These are phyloP conservation scores for Ditula angustiorana DNA, from an alignment of 2,888 invertebrate species.

Conservation along the genomic window DNA sequence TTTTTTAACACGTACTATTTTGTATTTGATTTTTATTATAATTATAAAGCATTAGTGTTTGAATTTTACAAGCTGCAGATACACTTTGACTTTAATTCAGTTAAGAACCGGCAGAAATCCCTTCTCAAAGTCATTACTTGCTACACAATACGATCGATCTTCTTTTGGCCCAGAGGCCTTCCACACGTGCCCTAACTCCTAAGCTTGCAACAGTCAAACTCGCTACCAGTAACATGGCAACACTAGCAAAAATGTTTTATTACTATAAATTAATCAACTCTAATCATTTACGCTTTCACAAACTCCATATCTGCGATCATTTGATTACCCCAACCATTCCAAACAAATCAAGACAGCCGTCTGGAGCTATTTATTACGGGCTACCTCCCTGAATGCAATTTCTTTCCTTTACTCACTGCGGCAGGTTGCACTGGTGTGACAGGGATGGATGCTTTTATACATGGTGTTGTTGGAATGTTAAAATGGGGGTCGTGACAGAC, in stretches of 20 bases:
- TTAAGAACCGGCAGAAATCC: too few species aligned
- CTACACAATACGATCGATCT: too few species aligned
- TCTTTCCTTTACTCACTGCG: neutral
- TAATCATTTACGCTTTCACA: conserved; percentile 51
- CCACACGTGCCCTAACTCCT: too few species aligned
- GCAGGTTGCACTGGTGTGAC: neutral
- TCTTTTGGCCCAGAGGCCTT: too few species aligned
- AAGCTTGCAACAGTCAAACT: too few species aligned
- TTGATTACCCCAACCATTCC: conserved; percentile 3
- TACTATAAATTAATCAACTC: conserved; percentile 7
- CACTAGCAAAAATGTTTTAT: neutral
- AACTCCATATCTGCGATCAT: conserved; percentile 43
- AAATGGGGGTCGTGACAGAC: conserved; percentile 42
- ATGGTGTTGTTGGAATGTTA: neutral
- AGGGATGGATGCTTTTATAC: neutral
- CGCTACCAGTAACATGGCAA: neutral
- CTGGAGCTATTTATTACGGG: neutral
- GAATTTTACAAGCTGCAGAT: too few species aligned
- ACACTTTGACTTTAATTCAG: too few species aligned
- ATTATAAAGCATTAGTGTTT: too few species aligned
- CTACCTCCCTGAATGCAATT: neutral
- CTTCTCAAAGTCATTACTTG: too few species aligned
- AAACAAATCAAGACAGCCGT: conserved; percentile 16
- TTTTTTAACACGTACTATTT: too few species aligned
- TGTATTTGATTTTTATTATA: too few species aligned